Conservation (phyloP, 2,888 invertebrate species). For the Andrena minutula region DNA sequence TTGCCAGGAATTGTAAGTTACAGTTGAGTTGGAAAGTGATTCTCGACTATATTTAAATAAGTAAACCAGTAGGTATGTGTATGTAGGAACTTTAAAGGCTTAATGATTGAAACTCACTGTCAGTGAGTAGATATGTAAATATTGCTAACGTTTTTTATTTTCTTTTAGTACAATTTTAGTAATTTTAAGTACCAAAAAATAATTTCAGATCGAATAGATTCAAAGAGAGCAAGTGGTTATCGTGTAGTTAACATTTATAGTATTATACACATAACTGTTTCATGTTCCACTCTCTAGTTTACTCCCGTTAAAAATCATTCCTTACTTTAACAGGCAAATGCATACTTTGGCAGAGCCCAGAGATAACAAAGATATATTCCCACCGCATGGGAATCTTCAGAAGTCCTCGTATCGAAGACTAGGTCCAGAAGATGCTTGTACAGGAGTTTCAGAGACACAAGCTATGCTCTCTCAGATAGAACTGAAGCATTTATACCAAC, state of each 20-base stretch:
- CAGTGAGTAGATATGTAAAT: too few species aligned
- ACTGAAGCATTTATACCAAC: conserved; percentile 57
- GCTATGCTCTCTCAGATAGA: conserved; percentile 71
- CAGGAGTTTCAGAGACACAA: conserved; percentile 72
- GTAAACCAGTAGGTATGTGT: neutral
- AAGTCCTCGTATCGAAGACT: conserved; percentile 71
- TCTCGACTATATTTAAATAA: neutral
- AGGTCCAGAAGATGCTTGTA: conserved; percentile 55
- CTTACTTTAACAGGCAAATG: conserved; percentile 68
- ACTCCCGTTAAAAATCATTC: neutral
- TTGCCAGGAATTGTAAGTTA: neutral
- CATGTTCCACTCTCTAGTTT: too few species aligned
- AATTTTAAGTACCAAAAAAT: too few species aligned
- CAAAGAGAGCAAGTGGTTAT: too few species aligned
- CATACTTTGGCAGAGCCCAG: conserved; percentile 66
- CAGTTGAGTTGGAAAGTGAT: neutral
- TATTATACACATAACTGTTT: too few species aligned
- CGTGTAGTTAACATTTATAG: too few species aligned
- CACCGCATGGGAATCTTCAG: conserved; percentile 67
- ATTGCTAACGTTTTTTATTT: too few species aligned
- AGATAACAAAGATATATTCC: conserved; percentile 68
- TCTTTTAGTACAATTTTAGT: too few species aligned
- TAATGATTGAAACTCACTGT: too few species aligned
- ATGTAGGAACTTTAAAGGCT: neutral
- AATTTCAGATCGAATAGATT: too few species aligned